Conservation (phyloP, 2,113 vertebrate species). For the Macrotis lagotis region DNA sequence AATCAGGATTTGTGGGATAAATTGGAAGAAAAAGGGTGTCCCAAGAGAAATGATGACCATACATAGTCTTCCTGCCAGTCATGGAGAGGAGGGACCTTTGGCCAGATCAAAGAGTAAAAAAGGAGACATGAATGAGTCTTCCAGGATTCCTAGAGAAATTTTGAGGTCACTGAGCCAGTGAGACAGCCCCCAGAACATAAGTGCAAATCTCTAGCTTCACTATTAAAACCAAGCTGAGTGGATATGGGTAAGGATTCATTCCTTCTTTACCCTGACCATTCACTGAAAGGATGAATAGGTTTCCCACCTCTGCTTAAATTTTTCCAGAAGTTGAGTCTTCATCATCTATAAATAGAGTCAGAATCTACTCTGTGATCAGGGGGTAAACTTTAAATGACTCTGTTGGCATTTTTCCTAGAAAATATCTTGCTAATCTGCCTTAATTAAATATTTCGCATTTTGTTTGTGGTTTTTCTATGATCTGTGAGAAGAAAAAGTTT, state of each 20-base stretch:
- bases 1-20: not conserved
- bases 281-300: not conserved
- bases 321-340: not conserved
- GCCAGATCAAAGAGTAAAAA: not conserved
- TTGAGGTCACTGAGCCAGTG: not conserved
- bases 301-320: not conserved
- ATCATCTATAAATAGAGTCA: not conserved
- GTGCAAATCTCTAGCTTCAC: not conserved
- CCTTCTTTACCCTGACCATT: not conserved
- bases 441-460: not conserved
- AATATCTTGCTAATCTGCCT: not conserved
- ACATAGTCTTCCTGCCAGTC: not conserved
- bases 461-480: not conserved
- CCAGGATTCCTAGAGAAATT: not conserved
- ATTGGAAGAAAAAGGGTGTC: not conserved
- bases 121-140: not conserved
- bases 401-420: not conserved
- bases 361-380: not conserved
- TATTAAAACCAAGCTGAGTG: not conserved
- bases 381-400: not conserved
- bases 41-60: not conserved
- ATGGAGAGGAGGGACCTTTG: not conserved
- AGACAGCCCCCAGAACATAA: not conserved
- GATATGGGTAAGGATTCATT: not conserved
- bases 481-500: not conserved